These are phyloP conservation scores for Cydia pomonella DNA, from an alignment of 1,140 invertebrate genomes.

Conservation along the genomic window DNA sequence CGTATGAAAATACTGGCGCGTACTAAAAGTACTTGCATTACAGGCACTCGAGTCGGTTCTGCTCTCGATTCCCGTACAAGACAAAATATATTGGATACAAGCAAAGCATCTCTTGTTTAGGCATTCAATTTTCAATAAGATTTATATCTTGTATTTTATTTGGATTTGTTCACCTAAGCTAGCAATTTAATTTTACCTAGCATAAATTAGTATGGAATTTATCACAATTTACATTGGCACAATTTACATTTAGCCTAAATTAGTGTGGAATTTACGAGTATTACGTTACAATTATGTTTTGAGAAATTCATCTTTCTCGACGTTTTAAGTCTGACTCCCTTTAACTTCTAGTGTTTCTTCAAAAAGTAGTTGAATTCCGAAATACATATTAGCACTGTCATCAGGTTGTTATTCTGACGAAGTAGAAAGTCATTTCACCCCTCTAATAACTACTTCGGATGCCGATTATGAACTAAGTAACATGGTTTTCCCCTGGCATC, in stretches of 20 bases:
- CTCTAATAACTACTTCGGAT: not conserved
- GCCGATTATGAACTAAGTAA: slow-evolving; percentile 1
- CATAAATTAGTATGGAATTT: too few relatives aligned
- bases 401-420: not conserved
- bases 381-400: not conserved
- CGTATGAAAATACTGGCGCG: too few relatives aligned
- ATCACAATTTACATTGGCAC: too few relatives aligned
- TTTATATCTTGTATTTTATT: not conserved
- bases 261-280: too few relatives aligned
- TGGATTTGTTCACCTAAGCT: too few relatives aligned
- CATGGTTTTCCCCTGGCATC: slow-evolving; percentile 15
- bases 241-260: too few relatives aligned
- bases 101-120: not conserved
- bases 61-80: not conserved
- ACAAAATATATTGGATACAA: not conserved
- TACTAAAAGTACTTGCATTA: too few relatives aligned
- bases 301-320: not conserved
- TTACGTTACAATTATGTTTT: too few relatives aligned
- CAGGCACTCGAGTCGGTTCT: too few relatives aligned
- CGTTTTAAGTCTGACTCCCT: not conserved
- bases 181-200: too few relatives aligned
- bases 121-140: not conserved
- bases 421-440: not conserved
- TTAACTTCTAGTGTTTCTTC: not conserved
- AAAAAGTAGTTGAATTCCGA: not conserved